Conservation (phyloP, 2,797 vertebrate genomes). For the Simalia tracyae region DNA sequence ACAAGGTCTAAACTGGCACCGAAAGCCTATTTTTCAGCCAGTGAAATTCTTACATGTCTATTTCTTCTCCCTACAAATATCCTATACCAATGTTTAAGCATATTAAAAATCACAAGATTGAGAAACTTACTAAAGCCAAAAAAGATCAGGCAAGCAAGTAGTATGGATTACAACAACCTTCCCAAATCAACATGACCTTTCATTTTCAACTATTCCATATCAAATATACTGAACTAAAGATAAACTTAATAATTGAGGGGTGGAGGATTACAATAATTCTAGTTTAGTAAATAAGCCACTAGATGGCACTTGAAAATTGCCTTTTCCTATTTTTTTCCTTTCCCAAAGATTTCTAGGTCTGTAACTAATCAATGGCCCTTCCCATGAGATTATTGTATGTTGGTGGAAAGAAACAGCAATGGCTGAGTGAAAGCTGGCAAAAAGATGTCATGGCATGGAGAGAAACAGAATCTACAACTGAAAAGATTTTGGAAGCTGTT, state of each 20-base stretch:
- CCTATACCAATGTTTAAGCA: not conserved
- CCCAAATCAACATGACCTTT: not conserved
- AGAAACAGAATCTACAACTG: slow-evolving; percentile 70
- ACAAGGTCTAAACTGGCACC: not conserved
- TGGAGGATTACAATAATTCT: not conserved
- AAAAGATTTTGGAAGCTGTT: slow-evolving; percentile 69
- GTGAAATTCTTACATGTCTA: not conserved
- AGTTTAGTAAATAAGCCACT: slow-evolving; percentile 60
- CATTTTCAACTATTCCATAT: not conserved
- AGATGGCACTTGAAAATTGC: slow-evolving; percentile 76
- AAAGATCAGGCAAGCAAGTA: not conserved
- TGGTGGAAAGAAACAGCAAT: slow-evolving; percentile 66
- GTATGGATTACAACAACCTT: not conserved
- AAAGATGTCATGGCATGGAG: slow-evolving; percentile 59
- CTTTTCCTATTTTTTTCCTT: slow-evolving; percentile 3
- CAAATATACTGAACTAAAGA: not conserved
- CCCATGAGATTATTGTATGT: slow-evolving; percentile 50
- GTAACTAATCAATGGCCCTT: slow-evolving; percentile 60
- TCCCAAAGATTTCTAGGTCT: slow-evolving; percentile 49
- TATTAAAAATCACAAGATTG: not conserved
- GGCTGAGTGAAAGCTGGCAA: slow-evolving; percentile 71
- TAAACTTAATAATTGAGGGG: not conserved
- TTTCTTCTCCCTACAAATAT: not conserved
- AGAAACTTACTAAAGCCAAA: not conserved
- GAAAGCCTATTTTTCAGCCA: not conserved